Evolutionary conservation across 2,888 invertebrate species (phyloP).

Genomic region (Drosophila anomelani): DNA sequence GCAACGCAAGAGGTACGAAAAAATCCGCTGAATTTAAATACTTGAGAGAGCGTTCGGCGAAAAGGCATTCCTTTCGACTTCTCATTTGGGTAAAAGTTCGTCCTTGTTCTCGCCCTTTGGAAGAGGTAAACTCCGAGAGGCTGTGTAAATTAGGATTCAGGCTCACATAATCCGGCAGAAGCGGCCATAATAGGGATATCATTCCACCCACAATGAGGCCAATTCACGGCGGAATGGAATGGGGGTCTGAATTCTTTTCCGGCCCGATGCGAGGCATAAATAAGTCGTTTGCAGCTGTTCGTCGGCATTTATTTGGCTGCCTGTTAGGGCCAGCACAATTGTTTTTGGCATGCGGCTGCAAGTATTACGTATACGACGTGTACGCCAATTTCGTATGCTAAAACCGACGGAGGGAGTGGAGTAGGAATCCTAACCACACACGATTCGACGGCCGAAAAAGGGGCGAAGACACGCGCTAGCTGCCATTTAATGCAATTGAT

Average conservation of each 20-base stretch:
- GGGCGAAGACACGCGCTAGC: conserved; percentile 52
- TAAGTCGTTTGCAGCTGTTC: conserved; percentile 75
- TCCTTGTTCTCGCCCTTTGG: background rate
- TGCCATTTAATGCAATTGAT: conserved; percentile 76
- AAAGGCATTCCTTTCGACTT: conserved; percentile 21
- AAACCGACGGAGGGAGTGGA: conserved; percentile 15
- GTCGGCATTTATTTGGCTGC: conserved; percentile 65
- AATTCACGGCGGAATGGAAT: background rate
- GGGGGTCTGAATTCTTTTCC: conserved; percentile 9
- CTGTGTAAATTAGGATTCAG: conserved; percentile 43
- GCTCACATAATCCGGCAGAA: conserved; percentile 22
- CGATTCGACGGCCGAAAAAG: conserved; percentile 16
- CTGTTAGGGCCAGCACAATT: conserved; percentile 63
- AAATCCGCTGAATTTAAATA: conserved; percentile 41
- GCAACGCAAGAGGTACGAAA: conserved; percentile 13
- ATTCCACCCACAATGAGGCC: conserved; percentile 19
- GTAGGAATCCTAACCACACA: conserved; percentile 24
- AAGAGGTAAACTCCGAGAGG: conserved; percentile 29
- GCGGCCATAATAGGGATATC: conserved; percentile 41
- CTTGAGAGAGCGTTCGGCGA: conserved; percentile 18
- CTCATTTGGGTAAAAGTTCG: conserved; percentile 31
- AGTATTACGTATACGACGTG: conserved; percentile 33
- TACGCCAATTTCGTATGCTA: conserved; percentile 58
- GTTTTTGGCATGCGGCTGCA: conserved; percentile 33
- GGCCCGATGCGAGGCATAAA: conserved; percentile 62